Conservation (phyloP, 2,797 vertebrate species). For the Valencia hispanica region DNA sequence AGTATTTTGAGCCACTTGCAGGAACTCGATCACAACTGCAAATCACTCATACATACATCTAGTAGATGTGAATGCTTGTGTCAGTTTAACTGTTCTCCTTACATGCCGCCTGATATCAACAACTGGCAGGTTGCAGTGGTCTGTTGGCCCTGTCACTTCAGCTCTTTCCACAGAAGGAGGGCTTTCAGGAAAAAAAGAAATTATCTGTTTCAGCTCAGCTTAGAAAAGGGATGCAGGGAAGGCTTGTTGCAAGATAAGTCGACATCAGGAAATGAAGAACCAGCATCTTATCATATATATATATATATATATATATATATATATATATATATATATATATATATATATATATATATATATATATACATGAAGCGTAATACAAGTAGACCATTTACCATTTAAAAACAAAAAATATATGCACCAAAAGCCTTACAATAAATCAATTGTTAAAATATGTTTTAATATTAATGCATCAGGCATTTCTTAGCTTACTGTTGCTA, state of each 20-base stretch:
- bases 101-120: neutral
- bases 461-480: neutral
- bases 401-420: neutral
- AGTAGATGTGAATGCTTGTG: conserved; percentile 6
- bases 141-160: neutral
- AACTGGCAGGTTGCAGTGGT: neutral
- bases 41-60: neutral
- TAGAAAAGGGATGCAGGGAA: conserved; percentile 9
- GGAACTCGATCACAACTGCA: neutral
- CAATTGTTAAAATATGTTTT: neutral
- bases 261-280: conserved; percentile 58
- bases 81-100: neutral
- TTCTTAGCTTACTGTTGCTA: neutral
- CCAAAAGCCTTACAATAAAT: neutral
- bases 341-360: no score
- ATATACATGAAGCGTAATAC: no score
- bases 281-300: conserved; percentile 26
- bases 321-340: no score
- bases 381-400: no score
- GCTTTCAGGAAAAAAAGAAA: neutral
- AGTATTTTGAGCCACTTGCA: neutral
- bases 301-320: no score
- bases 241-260: conserved; percentile 53
- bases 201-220: conserved; percentile 34
- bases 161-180: neutral